A percentile compares a stretch with the other conserved stretches of the same genome.
Conservation (phyloP, 2,888 invertebrate genomes). For the Nebria salina region DNA sequence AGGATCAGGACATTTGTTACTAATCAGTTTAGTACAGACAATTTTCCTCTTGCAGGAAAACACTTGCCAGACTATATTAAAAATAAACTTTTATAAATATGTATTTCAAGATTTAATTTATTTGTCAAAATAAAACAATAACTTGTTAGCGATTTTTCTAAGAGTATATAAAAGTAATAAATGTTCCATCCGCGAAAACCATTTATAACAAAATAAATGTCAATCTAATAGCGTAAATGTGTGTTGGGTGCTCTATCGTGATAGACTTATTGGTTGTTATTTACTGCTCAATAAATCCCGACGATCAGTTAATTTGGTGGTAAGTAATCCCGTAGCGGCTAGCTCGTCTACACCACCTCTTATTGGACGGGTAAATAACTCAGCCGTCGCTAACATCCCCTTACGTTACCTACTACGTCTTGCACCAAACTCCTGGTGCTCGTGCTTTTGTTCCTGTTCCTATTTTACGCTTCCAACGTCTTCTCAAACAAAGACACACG, state of each 20-base stretch:
- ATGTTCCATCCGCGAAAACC: not conserved
- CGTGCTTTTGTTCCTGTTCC: conserved; percentile 16
- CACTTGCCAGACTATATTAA: no score
- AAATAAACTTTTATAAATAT: no score
- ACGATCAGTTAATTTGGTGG: conserved; percentile 61
- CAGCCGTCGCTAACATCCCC: conserved; percentile 7
- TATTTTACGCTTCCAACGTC: not conserved
- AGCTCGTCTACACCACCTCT: conserved; percentile 52
- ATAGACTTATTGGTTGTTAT: conserved; percentile 63
- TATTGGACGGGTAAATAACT: conserved; percentile 45
- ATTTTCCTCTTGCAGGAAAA: no score
- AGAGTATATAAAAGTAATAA: not conserved
- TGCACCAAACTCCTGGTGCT: conserved; percentile 7
- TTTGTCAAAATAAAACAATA: no score
- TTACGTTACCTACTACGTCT: not conserved
- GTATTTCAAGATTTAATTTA: no score
- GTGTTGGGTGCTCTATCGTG: conserved; percentile 49
- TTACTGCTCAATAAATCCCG: conserved; percentile 61
- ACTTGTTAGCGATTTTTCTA: no score
- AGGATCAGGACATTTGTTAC: no score
- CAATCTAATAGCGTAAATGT: not conserved
- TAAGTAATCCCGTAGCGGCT: conserved; percentile 50
- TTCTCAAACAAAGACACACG: not conserved
- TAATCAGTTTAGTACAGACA: no score
- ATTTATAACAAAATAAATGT: not conserved